Evolutionary conservation across 1,140 invertebrate species (phyloP), one percentile per base, ranked within the genome.

Genomic region (Caenorhabditis tropicalis): DNA sequence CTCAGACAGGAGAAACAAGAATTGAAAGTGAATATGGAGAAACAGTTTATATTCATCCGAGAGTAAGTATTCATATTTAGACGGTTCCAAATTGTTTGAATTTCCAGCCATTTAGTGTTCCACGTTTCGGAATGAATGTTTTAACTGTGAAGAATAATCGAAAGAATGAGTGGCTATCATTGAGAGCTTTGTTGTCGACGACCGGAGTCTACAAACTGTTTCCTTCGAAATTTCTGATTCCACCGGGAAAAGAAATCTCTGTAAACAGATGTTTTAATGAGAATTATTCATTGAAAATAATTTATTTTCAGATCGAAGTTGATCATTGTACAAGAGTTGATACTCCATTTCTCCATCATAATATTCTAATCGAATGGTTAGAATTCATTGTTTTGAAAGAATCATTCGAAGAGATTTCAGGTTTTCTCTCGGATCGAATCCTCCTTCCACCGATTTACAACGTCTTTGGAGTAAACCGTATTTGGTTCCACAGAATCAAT

Each of bases 151-250:
- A 74, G 36, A 74, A 74, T 29, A 74, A 74, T 43, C 33, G 65
- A 2, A 74, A 12, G 10, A 43, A 74, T 74, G 65, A 43, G 6
- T 74, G 65, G 65, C 10, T 74, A 6, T 29, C 65, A 12, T 74
- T 74, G 65, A 74, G 65, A 43, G 36, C 65, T 10, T 15, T 74
- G 10, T 21, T 74, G 1, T 74, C 65, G 24, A 74, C 65, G 12
- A 74, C 65, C 15, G 65, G 65, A 21, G 43, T 74, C 65, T 74
- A 74, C 65, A 74, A 74, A n/a, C n/a, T 74, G 19, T 74, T 43
- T 43, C 65, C 65, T 0, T 24, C 65, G 24, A 74, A 74, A 36
- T 74, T 74, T 74, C 15, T 74, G 6, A 74, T 74, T 74, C 65
- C 65, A 1, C 65, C 65, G 4, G 65, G 36, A 39, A 74, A 74